phyloP scores from a whole-genome alignment of 2,797 vertebrate genomes.

The Leuciscus waleckii region DNA sequence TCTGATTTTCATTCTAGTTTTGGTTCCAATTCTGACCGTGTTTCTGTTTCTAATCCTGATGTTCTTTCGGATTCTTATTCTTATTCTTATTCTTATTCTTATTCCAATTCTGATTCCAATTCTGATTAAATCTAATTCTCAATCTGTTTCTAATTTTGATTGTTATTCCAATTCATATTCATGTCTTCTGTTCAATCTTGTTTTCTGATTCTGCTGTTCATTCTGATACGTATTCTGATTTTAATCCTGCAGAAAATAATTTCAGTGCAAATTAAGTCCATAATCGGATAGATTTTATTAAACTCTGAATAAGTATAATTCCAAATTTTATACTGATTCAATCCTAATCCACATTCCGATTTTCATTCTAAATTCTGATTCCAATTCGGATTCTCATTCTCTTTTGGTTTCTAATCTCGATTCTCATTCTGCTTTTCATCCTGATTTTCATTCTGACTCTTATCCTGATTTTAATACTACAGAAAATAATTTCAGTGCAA shows the following conservation, averaged over 20 bases:
- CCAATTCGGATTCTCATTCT: background rate
- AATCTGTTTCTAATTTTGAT: background rate
- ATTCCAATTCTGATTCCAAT: background rate
- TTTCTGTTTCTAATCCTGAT: background rate
- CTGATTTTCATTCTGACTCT: background rate
- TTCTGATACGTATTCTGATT: background rate
- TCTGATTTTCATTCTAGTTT: background rate
- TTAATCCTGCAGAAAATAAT: background rate
- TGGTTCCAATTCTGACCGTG: background rate
- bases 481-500: background rate
- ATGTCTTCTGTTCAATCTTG: background rate
- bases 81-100: background rate
- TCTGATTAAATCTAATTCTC: background rate
- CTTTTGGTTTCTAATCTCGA: background rate
- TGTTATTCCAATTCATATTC: no score
- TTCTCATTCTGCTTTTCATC: background rate
- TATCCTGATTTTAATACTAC: background rate
- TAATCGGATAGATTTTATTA: background rate
- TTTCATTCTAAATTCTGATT: background rate
- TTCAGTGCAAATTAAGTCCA: background rate
- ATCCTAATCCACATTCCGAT: background rate
- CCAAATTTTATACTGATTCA: background rate
- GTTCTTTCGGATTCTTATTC: no score
- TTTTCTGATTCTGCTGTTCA: background rate
- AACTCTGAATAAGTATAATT: background rate